Evolutionary conservation across 2,888 invertebrate species (phyloP).

Genomic region (Galeopsomyia nigrocyanea): DNA sequence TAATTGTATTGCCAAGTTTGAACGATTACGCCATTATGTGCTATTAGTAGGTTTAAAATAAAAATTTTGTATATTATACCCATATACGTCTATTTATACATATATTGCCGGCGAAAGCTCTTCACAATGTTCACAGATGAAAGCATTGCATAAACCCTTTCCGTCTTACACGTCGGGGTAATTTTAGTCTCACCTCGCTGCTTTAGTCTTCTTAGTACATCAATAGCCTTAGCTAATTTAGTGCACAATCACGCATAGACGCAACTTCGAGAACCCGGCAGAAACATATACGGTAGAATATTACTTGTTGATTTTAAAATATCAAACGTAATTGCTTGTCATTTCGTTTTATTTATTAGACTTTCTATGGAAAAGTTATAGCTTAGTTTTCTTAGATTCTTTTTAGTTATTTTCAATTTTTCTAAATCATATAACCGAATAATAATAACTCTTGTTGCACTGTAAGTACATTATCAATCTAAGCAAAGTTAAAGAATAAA

Average conservation of each 20-base stretch:
- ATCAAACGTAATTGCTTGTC: no score
- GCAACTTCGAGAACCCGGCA: conserved; percentile 40
- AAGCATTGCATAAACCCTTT: conserved; percentile 46
- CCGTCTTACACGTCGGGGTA: conserved; percentile 58
- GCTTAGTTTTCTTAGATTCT: not conserved
- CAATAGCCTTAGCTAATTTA: conserved; percentile 59
- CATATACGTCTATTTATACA: no score
- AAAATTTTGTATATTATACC: no score
- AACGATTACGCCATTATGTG: no score
- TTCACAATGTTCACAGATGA: conserved; percentile 34
- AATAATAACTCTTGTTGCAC: not conserved
- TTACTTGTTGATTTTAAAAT: conserved; percentile 5
- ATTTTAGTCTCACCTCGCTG: conserved; percentile 66
- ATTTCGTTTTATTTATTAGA: no score
- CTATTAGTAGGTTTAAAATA: no score
- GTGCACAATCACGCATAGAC: conserved; percentile 49
- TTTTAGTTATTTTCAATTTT: conserved; percentile 5
- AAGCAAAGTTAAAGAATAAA: not conserved
- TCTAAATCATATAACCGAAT: no score
- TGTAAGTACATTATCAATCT: not conserved
- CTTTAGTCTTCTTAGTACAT: conserved; percentile 59
- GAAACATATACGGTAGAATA: conserved; percentile 22
- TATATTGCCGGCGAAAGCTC: not conserved
- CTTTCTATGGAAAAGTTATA: no score
- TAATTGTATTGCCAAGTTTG: no score